Evolutionary conservation across 2,113 vertebrate species (phyloP).

Genomic region (Oxyruncus cristatus): DNA sequence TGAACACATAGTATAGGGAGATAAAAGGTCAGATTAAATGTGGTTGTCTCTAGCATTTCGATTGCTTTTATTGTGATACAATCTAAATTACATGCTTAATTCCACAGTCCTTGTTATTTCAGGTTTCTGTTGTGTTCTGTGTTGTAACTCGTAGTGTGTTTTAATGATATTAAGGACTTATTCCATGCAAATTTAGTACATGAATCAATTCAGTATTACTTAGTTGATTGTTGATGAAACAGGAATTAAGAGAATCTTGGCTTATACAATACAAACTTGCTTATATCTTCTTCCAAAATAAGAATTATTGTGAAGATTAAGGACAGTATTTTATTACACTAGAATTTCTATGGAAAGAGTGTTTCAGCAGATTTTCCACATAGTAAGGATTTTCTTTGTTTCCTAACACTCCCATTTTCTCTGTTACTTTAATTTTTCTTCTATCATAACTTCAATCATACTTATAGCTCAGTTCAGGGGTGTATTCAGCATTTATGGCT

Average conservation of each 20-base stretch:
- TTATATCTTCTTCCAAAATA: background rate
- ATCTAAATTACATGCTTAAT: constrained; percentile 7
- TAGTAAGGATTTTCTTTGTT: background rate
- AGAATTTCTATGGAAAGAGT: background rate
- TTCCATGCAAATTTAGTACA: constrained; percentile 7
- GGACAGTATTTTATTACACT: background rate
- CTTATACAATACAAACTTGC: background rate
- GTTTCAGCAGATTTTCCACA: constrained; percentile 17
- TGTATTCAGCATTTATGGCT: background rate
- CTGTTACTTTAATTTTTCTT: constrained; percentile 51
- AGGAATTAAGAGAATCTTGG: constrained; percentile 30
- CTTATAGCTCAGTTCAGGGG: constrained; percentile 10
- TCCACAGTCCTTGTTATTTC: constrained; percentile 1
- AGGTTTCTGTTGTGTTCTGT: background rate
- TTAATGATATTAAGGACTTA: background rate
- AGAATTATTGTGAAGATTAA: constrained; percentile 9
- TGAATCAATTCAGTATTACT: constrained; percentile 2
- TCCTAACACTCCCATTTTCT: background rate
- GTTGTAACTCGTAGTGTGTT: background rate
- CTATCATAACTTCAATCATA: constrained; percentile 56
- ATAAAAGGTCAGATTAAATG: background rate
- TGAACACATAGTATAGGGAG: background rate
- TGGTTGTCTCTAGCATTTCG: background rate
- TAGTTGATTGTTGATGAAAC: background rate
- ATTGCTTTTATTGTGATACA: background rate